Conservation (phyloP, 2,113 vertebrate species). For the Neomonachus schauinslandi region DNA sequence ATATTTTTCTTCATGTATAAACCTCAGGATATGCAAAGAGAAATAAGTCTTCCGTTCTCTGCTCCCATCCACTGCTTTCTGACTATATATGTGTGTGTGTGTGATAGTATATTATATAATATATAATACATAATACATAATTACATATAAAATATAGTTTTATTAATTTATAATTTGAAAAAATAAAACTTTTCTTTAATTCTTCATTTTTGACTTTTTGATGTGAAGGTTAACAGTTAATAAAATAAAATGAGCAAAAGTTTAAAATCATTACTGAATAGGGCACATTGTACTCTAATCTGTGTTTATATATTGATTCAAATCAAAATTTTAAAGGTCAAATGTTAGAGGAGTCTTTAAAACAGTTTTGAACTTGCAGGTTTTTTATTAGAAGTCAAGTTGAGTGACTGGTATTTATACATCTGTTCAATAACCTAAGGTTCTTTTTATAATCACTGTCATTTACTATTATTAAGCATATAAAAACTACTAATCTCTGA, state of each 20-base stretch:
- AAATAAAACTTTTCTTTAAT: not conserved
- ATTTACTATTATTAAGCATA: slow-evolving; percentile 67
- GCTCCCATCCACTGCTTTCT: not conserved
- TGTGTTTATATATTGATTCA: slow-evolving; percentile 62
- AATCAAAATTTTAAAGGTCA: slow-evolving; percentile 69
- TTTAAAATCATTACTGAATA: not conserved
- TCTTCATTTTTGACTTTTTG: slow-evolving; percentile 15
- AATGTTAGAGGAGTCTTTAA: slow-evolving; percentile 56
- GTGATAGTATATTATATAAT: not conserved
- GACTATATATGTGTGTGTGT: not conserved
- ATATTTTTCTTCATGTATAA: not conserved
- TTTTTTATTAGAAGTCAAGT: slow-evolving; percentile 70
- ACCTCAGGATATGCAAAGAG: not conserved
- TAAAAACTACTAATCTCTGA: slow-evolving; percentile 67
- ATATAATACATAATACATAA: not conserved
- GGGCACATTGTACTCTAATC: not conserved
- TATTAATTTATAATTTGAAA: not conserved
- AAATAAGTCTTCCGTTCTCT: not conserved
- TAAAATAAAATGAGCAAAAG: slow-evolving; percentile 57
- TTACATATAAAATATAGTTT: not conserved
- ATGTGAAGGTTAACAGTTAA: not conserved
- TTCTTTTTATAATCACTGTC: slow-evolving; percentile 68
- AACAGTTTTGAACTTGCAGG: slow-evolving; percentile 59
- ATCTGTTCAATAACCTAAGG: slow-evolving; percentile 72
- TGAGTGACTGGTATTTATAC: slow-evolving; percentile 73